Conservation (phyloP, 1,140 invertebrate species). For the Augochlora pura region DNA sequence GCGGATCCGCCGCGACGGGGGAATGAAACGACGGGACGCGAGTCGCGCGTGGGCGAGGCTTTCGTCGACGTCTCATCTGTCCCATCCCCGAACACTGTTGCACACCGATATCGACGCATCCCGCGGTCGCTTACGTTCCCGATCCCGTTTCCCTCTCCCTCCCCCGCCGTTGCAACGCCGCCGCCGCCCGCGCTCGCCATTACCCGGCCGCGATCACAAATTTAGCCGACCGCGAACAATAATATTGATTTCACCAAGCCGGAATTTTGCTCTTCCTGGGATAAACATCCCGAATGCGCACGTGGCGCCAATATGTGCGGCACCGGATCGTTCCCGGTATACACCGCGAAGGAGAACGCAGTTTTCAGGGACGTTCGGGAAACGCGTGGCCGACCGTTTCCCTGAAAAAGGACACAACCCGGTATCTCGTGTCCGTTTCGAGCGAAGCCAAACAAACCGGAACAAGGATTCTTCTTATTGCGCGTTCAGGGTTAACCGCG, state of each 20-base stretch:
- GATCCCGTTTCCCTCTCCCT: constrained; percentile 6
- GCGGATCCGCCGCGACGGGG: too few relatives aligned
- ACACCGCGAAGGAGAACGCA: constrained; percentile 47
- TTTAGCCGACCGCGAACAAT: constrained; percentile 76
- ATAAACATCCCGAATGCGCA: constrained; percentile 75
- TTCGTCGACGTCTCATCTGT: too few relatives aligned
- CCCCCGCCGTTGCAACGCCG: too few relatives aligned
- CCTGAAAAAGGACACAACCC: constrained; percentile 18
- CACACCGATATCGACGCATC: too few relatives aligned
- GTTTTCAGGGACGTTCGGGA: constrained; percentile 49
- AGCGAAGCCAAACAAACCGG: constrained; percentile 5
- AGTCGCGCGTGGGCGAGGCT: too few relatives aligned
- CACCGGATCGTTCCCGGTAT: constrained; percentile 42
- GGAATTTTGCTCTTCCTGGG: constrained; percentile 73
- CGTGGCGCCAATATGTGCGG: constrained; percentile 74
- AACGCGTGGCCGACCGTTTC: constrained; percentile 18
- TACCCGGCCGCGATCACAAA: constrained; percentile 64
- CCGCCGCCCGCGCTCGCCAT: constrained; percentile 1
- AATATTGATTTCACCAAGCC: constrained; percentile 76
- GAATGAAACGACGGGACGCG: too few relatives aligned
- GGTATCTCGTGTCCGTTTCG: not conserved
- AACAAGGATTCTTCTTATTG: not conserved
- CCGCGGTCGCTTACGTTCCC: not conserved
- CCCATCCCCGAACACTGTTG: not conserved
- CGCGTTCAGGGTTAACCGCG: constrained; percentile 1